A percentile compares a stretch with the other conserved stretches of the same genome.
These are phyloP conservation scores for Gonioctena quinquepunctata DNA, from an alignment of 1,140 invertebrate genomes.

Conservation along the genomic window DNA sequence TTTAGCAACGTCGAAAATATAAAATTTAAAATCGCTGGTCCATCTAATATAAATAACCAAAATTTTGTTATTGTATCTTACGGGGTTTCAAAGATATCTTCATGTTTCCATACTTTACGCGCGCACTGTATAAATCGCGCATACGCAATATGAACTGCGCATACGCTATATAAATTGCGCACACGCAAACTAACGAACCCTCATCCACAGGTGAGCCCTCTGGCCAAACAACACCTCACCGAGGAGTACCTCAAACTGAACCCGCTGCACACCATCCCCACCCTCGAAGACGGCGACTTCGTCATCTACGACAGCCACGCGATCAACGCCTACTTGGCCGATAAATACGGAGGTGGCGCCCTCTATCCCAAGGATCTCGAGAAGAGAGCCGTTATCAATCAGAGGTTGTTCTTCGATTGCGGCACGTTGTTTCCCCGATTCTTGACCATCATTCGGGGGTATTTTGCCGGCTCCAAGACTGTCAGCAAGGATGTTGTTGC, in stretches of 20 bases:
- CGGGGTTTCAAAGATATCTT: no score
- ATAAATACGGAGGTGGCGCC: conserved; percentile 62
- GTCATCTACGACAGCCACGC: conserved; percentile 64
- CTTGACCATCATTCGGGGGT: background rate
- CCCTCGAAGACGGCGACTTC: conserved; percentile 67
- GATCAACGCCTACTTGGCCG: conserved; percentile 63
- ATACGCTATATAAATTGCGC: no score
- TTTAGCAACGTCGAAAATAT: no score
- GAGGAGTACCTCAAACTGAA: conserved; percentile 32
- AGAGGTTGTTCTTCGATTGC: conserved; percentile 59
- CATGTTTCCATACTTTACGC: no score
- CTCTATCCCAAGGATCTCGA: conserved; percentile 65
- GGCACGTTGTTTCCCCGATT: conserved; percentile 55
- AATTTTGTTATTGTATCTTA: no score
- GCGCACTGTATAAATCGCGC: no score
- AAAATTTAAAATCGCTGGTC: no score
- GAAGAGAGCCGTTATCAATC: conserved; percentile 61
- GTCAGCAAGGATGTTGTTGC: background rate
- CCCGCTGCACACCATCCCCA: conserved; percentile 70
- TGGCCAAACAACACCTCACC: conserved; percentile 26
- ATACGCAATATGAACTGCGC: no score
- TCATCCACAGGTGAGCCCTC: background rate
- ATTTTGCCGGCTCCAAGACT: background rate
- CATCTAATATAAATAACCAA: no score
- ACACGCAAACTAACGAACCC: no score